Evolutionary conservation across 2,888 invertebrate species (phyloP), one percentile per base, ranked within the genome.

Genomic region (Pheosia gnoma): DNA sequence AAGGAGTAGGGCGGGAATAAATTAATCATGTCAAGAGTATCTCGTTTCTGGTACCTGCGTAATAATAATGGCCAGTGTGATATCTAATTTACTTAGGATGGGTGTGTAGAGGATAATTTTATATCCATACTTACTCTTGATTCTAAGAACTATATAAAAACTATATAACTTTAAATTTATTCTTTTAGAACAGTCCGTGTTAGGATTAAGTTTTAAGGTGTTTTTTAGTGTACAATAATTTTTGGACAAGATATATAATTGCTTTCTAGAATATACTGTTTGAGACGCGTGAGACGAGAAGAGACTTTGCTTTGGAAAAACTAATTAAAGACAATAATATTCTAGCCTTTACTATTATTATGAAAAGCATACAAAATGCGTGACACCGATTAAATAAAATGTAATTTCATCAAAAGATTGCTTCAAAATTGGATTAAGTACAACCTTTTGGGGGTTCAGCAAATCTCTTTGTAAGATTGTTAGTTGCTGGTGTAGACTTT

Each of bases 401-500:
- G 77, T 72, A 83, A 68, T 74, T 73, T 75, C 67, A 71, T 66
- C 70, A 63, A 70, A 75, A 75, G 70, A 74, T 75, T 75, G 76
- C 63, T 61, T 66, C 67, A 74, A 73, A 86, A 87, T 85, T 84
- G 83, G 82, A 87, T 88, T 85, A 87, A 78, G 80, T 77, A 80
- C 80, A 81, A 84, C 77, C 81, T 85, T 86, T 85, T 82, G 75
- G 79, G 84, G 84, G 83, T 88, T 85, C 85, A 76, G 77, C 70
- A 78, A 83, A 85, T 83, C 82, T 80, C 79, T 79, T 77, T 77
- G 76, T 78, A 75, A 25, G 69, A 69, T 68, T 71, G 74, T 75
- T 71, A 72, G 72, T 70, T 66, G 65, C 69, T 65, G 70, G 63
- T 60, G 59, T 66, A 25, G 25, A 70, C 59, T 63, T 68, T 74